These are phyloP conservation scores for Pogonognathellus flavescens DNA, from an alignment of 1,140 invertebrate species.

Conservation along the genomic window DNA sequence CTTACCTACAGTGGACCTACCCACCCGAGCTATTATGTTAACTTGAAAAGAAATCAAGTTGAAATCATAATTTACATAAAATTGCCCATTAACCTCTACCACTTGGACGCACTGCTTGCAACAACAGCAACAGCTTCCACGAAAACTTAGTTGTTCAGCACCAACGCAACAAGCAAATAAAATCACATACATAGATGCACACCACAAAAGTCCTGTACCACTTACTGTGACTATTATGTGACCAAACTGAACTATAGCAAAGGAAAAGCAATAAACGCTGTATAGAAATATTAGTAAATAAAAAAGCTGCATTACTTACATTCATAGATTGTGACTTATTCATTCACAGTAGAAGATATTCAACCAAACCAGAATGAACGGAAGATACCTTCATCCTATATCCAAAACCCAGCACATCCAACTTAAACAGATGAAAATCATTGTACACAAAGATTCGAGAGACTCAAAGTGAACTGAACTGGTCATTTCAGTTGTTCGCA, in stretches of 20 bases:
- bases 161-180: too few relatives aligned
- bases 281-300: constrained; percentile 12
- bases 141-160: background rate
- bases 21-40: constrained; percentile 27
- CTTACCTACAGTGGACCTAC: background rate
- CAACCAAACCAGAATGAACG: background rate
- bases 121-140: constrained; percentile 21
- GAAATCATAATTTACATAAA: constrained; percentile 44
- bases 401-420: background rate
- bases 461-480: background rate
- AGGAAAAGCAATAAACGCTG: constrained; percentile 43
- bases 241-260: constrained; percentile 24
- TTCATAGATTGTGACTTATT: constrained; percentile 31
- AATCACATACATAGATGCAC: background rate
- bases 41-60: constrained; percentile 33
- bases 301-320: constrained; percentile 5
- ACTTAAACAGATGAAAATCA: background rate
- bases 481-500: background rate
- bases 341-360: background rate
- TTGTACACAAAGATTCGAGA: background rate
- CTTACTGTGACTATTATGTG: constrained; percentile 16
- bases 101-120: constrained; percentile 16
- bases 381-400: constrained; percentile 3
- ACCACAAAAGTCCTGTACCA: constrained; percentile 8
- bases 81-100: constrained; percentile 37